These are phyloP conservation scores for Exaiptasia diaphana DNA, from an alignment of 64 coral and sea anemone species.

Conservation along the genomic window DNA sequence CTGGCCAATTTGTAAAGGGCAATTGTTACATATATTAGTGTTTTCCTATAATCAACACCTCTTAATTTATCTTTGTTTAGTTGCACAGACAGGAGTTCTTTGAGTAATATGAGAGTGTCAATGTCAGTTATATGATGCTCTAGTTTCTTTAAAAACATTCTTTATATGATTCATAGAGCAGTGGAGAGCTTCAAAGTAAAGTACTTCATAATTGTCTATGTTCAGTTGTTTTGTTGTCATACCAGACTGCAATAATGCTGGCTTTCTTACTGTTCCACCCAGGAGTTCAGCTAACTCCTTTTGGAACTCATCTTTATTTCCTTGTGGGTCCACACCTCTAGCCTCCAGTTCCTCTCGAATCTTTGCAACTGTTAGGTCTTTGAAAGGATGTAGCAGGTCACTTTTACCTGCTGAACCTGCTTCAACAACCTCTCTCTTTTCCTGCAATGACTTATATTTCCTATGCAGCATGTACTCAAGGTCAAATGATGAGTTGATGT, in stretches of 20 bases:
- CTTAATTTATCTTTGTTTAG: conserved; percentile 25
- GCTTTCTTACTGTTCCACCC: conserved; percentile 1
- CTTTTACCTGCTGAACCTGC: background rate
- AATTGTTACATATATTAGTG: background rate
- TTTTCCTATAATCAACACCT: conserved; percentile 3
- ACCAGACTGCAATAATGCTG: background rate
- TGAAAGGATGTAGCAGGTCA: background rate
- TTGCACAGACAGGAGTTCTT: background rate
- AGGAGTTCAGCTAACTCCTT: background rate
- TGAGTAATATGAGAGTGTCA: conserved; percentile 13
- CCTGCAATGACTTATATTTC: background rate
- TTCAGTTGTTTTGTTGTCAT: background rate
- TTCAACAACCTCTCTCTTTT: background rate
- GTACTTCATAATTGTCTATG: conserved; percentile 10
- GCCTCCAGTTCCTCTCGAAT: background rate
- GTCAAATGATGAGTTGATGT: conserved; percentile 1
- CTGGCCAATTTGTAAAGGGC: background rate
- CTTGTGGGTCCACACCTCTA: background rate
- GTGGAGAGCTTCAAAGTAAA: conserved; percentile 40
- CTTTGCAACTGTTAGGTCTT: conserved; percentile 1
- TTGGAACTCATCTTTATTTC: background rate
- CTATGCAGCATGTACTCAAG: conserved; percentile 12
- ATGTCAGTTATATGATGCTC: conserved; percentile 25
- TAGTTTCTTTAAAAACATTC: background rate
- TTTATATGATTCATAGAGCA: conserved; percentile 40